A percentile compares a stretch with the other conserved stretches of the same genome.
These are phyloP conservation scores for Dryobotodes eremita DNA, from an alignment of 2,888 invertebrate genomes.

Conservation along the genomic window DNA sequence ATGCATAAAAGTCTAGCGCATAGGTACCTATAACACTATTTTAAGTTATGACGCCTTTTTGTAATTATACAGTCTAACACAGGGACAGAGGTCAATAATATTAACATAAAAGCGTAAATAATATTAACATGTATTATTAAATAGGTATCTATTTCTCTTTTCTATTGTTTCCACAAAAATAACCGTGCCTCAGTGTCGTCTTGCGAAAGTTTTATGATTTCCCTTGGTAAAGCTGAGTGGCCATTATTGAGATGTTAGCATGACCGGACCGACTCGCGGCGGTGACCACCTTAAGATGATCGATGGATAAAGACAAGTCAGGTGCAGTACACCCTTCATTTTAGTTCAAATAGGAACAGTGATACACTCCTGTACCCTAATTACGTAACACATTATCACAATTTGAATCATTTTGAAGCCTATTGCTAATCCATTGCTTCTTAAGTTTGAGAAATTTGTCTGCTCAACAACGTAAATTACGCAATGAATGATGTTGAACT, in stretches of 20 bases:
- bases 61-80: not conserved
- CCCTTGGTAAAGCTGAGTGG: not conserved
- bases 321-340: not conserved
- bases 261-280: not conserved
- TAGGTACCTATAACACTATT: not conserved
- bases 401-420: too few relatives aligned
- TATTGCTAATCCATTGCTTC: too few relatives aligned
- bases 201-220: slow-evolving; percentile 30
- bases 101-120: slow-evolving; percentile 23
- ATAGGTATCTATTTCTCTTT: slow-evolving; percentile 9
- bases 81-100: not conserved
- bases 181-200: not conserved
- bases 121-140: slow-evolving; percentile 3
- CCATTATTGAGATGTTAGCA: slow-evolving; percentile 1
- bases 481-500: too few relatives aligned
- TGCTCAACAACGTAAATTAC: too few relatives aligned
- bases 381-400: too few relatives aligned
- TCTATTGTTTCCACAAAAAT: slow-evolving; percentile 3
- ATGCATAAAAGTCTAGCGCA: too few relatives aligned
- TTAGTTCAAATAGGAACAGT: not conserved
- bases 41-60: not conserved
- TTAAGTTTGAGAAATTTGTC: too few relatives aligned
- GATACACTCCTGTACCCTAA: too few relatives aligned
- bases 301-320: slow-evolving; percentile 3
- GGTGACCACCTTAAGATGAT: slow-evolving; percentile 44